These are phyloP conservation scores for Drosophila willistoni DNA, from an alignment of 1,140 invertebrate genomes.

Conservation along the genomic window DNA sequence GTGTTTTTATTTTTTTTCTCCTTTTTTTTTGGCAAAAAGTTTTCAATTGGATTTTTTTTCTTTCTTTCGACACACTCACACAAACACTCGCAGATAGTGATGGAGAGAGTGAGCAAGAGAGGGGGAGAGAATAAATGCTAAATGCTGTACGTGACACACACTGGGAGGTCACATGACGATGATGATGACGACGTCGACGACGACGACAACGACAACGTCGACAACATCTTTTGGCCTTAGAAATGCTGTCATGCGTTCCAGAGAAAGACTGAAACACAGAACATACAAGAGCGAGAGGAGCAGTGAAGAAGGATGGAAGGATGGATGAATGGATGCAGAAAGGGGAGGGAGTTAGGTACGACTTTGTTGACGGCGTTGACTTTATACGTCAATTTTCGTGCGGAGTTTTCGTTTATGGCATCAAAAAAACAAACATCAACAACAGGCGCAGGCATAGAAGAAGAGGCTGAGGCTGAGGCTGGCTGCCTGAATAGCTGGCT, in stretches of 20 bases:
- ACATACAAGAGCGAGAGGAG: constrained; percentile 11
- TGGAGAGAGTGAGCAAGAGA: constrained; percentile 3
- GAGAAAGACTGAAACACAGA: constrained; percentile 23
- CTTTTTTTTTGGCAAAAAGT: constrained; percentile 43
- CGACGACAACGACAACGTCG: not conserved
- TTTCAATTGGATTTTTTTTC: constrained; percentile 66
- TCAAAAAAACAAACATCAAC: constrained; percentile 66
- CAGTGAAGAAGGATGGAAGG: not conserved
- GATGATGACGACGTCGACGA: not conserved
- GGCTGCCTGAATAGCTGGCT: not conserved
- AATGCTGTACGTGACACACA: constrained; percentile 74
- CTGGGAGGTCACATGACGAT: constrained; percentile 40
- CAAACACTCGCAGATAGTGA: not conserved
- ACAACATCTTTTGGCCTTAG: constrained; percentile 46
- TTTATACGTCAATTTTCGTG: constrained; percentile 78
- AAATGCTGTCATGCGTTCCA: constrained; percentile 67
- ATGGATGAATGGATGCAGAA: not conserved
- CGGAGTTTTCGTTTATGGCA: constrained; percentile 72
- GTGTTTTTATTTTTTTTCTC: not conserved
- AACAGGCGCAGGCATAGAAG: constrained; percentile 39
- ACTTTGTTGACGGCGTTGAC: constrained; percentile 76
- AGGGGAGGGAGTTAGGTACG: constrained; percentile 6
- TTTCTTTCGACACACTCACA: constrained; percentile 20
- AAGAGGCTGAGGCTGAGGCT: not conserved
- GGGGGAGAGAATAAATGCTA: constrained; percentile 70